Base-by-base conservation (phyloP, 1,140 invertebrate species). In the Cydia amplana region DNA sequence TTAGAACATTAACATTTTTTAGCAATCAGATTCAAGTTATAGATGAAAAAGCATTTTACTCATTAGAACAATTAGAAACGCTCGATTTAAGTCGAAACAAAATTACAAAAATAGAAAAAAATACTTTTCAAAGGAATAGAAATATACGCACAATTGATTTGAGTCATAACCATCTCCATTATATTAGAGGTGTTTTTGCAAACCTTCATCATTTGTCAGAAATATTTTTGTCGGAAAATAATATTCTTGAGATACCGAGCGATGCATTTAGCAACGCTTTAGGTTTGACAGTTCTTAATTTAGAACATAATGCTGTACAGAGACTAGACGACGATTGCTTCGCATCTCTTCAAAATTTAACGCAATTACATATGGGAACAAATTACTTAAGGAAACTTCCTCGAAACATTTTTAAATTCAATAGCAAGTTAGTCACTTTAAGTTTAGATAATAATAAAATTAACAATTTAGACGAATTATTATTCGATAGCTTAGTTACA, bases 371-470 rank as follows among this genome's bases (percentile, higher is more conserved):
- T 86, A 93, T 98, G 77, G 96, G 97, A 85, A 96, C 96, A 78
- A 98, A 98, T 89, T 98, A 97, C 87, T 95, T 98, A 78, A 95
- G 95, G 46, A 94, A 94, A 55, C 94, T 98, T 75, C 96, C 97
- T 6, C 93, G 93, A 23, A 95, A 95, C 77, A 93, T 98, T 80
- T 96, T 98, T 83, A 93, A 95, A 74, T 94, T 95, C 78, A 97
- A 96, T 85, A 93, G 93, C 63, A 96, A 96, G 82, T 93, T 98
- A 14, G 95, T 96, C 6, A 97, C 97, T 4, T 92, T 99, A 49
- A 98, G 97, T 79, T 91, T 99, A 81, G 98, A 99, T 93, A 96
- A 97, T 80, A 99, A 99, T 93, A 95, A 95, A 88, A 97, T 99
- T 60, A 94, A 94, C 5, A 95, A 97, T 81, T 91, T 99, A 72